phyloP scores from a whole-genome alignment of 2,797 vertebrate species.

The Poecile montanus region DNA sequence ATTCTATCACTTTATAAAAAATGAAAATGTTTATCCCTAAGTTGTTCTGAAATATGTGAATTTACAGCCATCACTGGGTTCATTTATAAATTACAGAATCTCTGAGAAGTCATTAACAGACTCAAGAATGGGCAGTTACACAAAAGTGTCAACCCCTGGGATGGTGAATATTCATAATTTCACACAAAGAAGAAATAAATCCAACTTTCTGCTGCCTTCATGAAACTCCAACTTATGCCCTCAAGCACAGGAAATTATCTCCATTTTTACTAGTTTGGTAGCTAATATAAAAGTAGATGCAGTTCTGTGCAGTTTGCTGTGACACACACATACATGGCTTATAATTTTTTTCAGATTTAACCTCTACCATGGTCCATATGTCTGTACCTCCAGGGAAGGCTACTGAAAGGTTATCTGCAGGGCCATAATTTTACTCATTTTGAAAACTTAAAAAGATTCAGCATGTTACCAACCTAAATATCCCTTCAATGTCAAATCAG shows the following conservation, averaged over 20 bases:
- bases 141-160: background rate
- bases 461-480: background rate
- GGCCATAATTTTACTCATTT: background rate
- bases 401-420: background rate
- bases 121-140: background rate
- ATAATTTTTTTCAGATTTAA: background rate
- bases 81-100: background rate
- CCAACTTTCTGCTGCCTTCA: background rate
- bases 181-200: background rate
- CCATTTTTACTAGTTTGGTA: background rate
- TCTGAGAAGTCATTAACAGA: background rate
- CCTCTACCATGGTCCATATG: background rate
- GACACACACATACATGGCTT: background rate
- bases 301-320: background rate
- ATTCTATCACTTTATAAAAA: background rate
- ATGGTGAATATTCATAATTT: background rate
- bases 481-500: background rate
- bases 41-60: background rate
- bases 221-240: background rate
- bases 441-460: background rate
- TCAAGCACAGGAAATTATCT: background rate
- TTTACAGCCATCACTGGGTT: background rate
- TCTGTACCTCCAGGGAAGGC: background rate
- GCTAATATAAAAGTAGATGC: background rate
- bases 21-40: background rate